Evolutionary conservation across 2,113 vertebrate species (phyloP), one percentile per base, ranked within the genome.

Genomic region (Notechis scutatus): DNA sequence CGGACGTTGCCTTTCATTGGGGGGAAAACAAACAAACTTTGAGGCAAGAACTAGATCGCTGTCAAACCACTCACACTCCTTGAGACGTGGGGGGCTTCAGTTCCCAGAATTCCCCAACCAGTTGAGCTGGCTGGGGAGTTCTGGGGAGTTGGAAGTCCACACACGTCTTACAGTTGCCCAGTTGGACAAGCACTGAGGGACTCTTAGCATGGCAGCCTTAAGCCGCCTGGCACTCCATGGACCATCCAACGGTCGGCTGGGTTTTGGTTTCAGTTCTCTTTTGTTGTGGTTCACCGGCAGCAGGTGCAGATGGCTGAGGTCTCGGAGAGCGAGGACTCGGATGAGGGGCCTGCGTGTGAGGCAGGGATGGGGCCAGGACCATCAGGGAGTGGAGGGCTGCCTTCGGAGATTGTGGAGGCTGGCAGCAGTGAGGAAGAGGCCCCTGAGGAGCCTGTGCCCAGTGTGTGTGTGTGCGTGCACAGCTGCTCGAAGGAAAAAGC

Each of bases 391-490:
- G 47, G 8, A 9, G 1, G 1, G 47, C 47, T 1, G 8, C 8
- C 8, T 50, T 50, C 1, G 0, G 47, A 50, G 47, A 50, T 50
- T 1, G 47, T 9, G 47, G 47, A 50, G 47, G 47, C 8, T 50
- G 47, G 47, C 47, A 50, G 47, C 47, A 50, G 8, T 50, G 47
- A 50, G 8, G 47, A 50, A 50, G 47, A 50, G 47, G 8, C 0
- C 8, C 47, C 47, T 1, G 47, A 50, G 47, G 47, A 50, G 47
- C 47, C 47, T 50, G 8, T 50, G 47, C 8, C 8, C 8, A 50
- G 47, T 2, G 6, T n/a, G n/a, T n/a, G 8, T 1, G 8, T 1
- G 1, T 50, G 47, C 8, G 1, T 0, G 47, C 8, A 50, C 8
- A 8, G 47, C 47, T 50, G 47, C 47, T 50, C 47, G 1, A 50